Conservation (phyloP, 1,140 invertebrate genomes). For the Colletes gigas region DNA sequence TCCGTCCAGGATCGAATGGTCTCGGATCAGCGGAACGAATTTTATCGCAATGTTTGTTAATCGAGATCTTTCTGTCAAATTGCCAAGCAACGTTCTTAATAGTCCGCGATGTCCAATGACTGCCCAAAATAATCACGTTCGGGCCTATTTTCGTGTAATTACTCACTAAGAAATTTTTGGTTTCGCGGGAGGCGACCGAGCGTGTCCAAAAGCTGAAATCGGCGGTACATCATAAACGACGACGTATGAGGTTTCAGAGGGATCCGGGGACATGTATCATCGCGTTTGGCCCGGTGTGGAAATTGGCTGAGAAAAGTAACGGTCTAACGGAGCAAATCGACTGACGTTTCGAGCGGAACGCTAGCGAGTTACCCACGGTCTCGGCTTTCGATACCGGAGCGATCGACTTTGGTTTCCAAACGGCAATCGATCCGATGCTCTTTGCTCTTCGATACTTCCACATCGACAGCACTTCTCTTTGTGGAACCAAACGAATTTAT, state of each 20-base stretch:
- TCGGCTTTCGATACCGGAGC: no score
- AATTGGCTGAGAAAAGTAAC: not conserved
- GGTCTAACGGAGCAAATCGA: constrained; percentile 12
- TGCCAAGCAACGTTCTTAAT: constrained; percentile 59
- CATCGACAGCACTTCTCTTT: no score
- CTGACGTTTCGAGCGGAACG: not conserved
- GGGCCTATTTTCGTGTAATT: constrained; percentile 52
- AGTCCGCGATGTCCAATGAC: constrained; percentile 31
- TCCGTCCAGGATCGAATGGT: not conserved
- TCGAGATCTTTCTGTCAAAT: constrained; percentile 51
- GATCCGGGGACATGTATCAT: not conserved
- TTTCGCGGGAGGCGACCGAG: constrained; percentile 4
- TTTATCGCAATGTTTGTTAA: constrained; percentile 44
- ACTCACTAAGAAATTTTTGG: constrained; percentile 41
- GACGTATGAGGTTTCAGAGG: constrained; percentile 14
- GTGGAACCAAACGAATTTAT: no score
- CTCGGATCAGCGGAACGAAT: not conserved
- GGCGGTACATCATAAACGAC: constrained; percentile 32
- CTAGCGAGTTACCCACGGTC: not conserved
- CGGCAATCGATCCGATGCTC: not conserved
- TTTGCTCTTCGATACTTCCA: not conserved
- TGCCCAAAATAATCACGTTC: constrained; percentile 39
- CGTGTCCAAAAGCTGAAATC: constrained; percentile 26
- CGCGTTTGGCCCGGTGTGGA: not conserved
- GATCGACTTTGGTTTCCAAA: not conserved